Evolutionary conservation across 2,888 invertebrate species (phyloP), one percentile per base, ranked within the genome.

Genomic region (Autographa gamma): DNA sequence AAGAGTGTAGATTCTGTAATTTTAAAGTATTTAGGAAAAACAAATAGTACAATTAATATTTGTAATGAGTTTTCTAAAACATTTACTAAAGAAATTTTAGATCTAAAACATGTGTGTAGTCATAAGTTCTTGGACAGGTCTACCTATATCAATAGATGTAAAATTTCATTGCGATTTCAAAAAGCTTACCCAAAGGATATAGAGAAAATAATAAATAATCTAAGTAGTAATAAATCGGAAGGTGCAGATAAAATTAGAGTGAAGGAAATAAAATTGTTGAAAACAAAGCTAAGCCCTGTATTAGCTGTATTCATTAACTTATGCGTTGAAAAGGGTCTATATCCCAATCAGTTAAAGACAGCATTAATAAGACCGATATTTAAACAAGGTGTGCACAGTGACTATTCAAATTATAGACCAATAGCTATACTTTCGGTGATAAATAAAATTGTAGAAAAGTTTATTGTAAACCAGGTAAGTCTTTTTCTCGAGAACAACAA

Each of bases 41-140:
- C 31, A 14, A 60, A 60, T 1, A 64, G 31, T 8, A 69, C 13
- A 64, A 18, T 60, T 38, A n/a, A 63, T 31, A 60, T 69, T 25
- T 69, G 63, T 38, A 63, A 63, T 31, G 63, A 60, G 5, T 69
- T 69, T 25, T 63, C 68, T 4, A 52, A 13, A 56, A 63, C 59
- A 18, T 69, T 69, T 48, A 63, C 68, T n/a, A 48, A 69, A 60
- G 60, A 69, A 69, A 64, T 69, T 14, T 18, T 48, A 63, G 31
- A 60, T 38, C 41, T 63, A 41, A 69, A 63, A 31, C 63, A 64
- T 60, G 60, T 41, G 1, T 69, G 63, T 31, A 32, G 18, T 38
- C 60, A 60, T 54, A 63, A 59, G 41, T 69, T 69, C 1, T 34
- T 69, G 16, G 52, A 63, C n/a, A 69, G 63, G 14, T 60, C 63